Evolutionary conservation across 2,797 vertebrate genomes (phyloP), one percentile per base, ranked within the genome.

Genomic region (Melopsittacus undulatus): DNA sequence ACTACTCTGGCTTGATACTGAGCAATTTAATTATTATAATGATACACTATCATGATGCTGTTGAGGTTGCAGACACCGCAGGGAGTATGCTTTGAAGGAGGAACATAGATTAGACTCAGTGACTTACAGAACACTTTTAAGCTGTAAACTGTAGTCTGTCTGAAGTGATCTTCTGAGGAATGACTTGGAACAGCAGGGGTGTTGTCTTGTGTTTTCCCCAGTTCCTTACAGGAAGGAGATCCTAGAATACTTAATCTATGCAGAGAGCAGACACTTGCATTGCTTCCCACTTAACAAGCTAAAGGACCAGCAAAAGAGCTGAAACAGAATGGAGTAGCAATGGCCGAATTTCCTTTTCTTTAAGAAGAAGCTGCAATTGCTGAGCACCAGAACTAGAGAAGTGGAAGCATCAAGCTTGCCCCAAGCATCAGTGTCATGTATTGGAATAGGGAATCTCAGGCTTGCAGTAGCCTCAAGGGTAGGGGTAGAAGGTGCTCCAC

Each of bases 401-500:
- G 26, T 42, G 76, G 32, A 79, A 83, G 64, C 54, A 13, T 2
- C 36, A 30, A 36, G 20, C 23, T 88, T 83, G 57, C 21, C 63
- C 72, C 8, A 32, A 23, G 14, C 32, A 13, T 75, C 52, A 54
- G 34, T 3, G 2, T 73, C 6, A 0, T 11, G 42, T 51, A 5
- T 36, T 45, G 52, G 34, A 80, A 26, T 1, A 59, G 64, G 62
- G 61, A 69, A 17, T 51, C 7, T 59, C 24, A 56, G 87, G 30
- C 43, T 74, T 62, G 18, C 63, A 24, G 61, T 12, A 51, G 19
- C 42, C 81, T 74, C 0, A 0, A 77, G 54, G 42, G 32, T 67
- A 84, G 90, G 73, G 74, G 59, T 72, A 85, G 83, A 79, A 86
- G 85, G 76, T 94, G 95, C 90, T 95, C 77, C 74, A 76, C 90